Percentiles rank a stretch among this genome's conserved stretches.
Conservation (phyloP, 2,113 vertebrate species). For the Toxotes chatareus region DNA sequence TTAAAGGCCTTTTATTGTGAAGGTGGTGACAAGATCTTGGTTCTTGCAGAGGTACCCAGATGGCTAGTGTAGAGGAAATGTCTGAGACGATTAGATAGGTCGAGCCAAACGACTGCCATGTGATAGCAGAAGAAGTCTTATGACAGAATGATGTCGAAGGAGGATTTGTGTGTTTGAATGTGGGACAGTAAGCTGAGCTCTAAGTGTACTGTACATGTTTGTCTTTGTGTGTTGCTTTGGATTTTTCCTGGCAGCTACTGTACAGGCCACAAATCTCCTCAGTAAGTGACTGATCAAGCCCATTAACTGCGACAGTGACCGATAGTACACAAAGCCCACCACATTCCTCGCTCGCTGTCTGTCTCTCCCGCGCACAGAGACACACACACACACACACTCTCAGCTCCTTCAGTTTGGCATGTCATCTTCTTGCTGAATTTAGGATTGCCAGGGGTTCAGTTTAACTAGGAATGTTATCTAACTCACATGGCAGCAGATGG, state of each 20-base stretch:
- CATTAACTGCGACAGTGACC: constrained; percentile 42
- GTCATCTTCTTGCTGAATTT: constrained; percentile 26
- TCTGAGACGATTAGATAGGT: constrained; percentile 13
- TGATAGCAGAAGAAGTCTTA: constrained; percentile 23
- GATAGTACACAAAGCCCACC: constrained; percentile 33
- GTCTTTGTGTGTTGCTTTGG: constrained; percentile 26
- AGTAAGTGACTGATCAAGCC: constrained; percentile 45
- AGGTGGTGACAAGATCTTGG: constrained; percentile 65
- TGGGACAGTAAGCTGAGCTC: constrained; percentile 7
- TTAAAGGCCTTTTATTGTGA: constrained; percentile 46
- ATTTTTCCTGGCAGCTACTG: constrained; percentile 56
- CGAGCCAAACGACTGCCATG: constrained; percentile 45
- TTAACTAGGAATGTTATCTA: constrained; percentile 64
- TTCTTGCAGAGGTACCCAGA: constrained; percentile 41
- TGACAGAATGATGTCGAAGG: constrained; percentile 10
- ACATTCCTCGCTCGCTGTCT: neutral
- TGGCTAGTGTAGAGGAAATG: constrained; percentile 42
- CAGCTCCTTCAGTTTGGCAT: constrained; percentile 42
- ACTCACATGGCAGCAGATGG: constrained; percentile 62
- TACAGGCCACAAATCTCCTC: constrained; percentile 33
- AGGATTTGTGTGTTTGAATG: constrained; percentile 36
- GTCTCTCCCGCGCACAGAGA: neutral
- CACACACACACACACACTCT: constrained; percentile 18
- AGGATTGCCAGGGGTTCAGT: constrained; percentile 34
- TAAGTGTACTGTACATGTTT: constrained; percentile 12